phyloP scores from a whole-genome alignment of 2,888 invertebrate species.

The Eutolmus rufibarbis region DNA sequence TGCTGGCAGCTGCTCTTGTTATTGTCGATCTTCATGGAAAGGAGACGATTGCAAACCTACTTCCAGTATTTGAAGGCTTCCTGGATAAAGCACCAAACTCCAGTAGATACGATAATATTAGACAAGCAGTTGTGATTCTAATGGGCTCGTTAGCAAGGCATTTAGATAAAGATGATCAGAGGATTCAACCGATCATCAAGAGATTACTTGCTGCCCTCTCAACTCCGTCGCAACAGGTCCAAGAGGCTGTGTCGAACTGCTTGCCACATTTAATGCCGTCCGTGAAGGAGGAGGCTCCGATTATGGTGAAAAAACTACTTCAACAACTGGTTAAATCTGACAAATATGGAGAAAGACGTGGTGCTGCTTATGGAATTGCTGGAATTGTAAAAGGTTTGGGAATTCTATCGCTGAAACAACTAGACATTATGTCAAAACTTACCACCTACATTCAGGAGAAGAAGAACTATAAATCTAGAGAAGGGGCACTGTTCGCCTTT shows the following conservation, averaged over 20 bases:
- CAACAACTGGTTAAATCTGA: conserved; percentile 88
- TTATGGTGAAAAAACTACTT: conserved; percentile 85
- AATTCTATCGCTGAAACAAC: conserved; percentile 91
- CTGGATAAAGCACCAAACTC: conserved; percentile 92
- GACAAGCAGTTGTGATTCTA: conserved; percentile 95
- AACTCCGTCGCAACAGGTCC: conserved; percentile 97
- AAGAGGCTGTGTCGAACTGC: conserved; percentile 97
- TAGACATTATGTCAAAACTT: conserved; percentile 93
- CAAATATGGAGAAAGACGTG: conserved; percentile 83
- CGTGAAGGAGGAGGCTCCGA: conserved; percentile 88
- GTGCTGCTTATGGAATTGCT: conserved; percentile 97
- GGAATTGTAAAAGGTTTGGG: conserved; percentile 97
- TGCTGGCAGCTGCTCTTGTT: conserved; percentile 92
- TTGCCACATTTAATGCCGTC: conserved; percentile 92
- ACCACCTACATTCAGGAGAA: conserved; percentile 96
- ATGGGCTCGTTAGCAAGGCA: conserved; percentile 98
- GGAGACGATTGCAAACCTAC: conserved; percentile 75
- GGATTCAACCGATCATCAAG: conserved; percentile 93
- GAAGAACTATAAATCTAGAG: conserved; percentile 91
- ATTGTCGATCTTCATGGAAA: conserved; percentile 93
- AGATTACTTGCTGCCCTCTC: conserved; percentile 89
- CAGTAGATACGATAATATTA: conserved; percentile 87
- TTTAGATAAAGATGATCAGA: conserved; percentile 86
- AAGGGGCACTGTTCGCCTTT: conserved; percentile 96
- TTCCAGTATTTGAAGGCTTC: conserved; percentile 93